Evolutionary conservation across 2,797 vertebrate genomes (phyloP).

Genomic region (Acanthornis magna): DNA sequence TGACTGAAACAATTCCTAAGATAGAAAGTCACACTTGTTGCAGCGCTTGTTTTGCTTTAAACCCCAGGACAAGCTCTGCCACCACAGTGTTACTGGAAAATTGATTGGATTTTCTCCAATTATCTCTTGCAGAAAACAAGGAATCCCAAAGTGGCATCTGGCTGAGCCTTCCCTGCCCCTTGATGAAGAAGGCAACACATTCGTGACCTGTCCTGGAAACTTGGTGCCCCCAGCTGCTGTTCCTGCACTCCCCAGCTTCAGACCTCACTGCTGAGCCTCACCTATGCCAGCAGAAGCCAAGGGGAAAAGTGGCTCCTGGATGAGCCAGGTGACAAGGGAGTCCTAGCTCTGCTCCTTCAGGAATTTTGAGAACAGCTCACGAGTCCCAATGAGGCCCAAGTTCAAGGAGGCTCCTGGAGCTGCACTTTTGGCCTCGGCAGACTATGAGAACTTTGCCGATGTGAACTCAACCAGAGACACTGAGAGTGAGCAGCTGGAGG

Average conservation of each 20-base stretch:
- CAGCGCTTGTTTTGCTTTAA: neutral
- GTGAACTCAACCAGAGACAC: slow-evolving; percentile 58
- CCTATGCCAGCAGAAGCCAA: neutral
- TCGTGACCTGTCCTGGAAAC: neutral
- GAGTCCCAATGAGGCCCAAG: slow-evolving; percentile 69
- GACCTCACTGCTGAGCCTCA: neutral
- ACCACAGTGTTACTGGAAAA: neutral
- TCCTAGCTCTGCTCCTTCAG: neutral
- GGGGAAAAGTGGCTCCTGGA: neutral
- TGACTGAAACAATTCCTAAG: neutral
- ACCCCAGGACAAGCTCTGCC: neutral
- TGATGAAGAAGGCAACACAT: neutral
- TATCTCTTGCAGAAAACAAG: neutral
- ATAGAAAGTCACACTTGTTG: neutral
- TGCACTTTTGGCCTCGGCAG: slow-evolving; percentile 25
- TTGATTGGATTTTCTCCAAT: neutral
- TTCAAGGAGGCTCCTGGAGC: slow-evolving; percentile 39
- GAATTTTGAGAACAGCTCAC: neutral
- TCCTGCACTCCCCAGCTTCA: neutral
- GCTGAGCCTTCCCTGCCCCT: neutral
- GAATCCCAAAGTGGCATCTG: neutral
- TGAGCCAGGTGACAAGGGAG: neutral
- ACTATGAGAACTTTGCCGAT: neutral
- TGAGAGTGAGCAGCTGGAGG: slow-evolving; percentile 53
- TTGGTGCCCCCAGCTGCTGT: rapidly evolving